phyloP scores from a whole-genome alignment of 2,113 vertebrate genomes.

The Oreotrochilus melanogaster region DNA sequence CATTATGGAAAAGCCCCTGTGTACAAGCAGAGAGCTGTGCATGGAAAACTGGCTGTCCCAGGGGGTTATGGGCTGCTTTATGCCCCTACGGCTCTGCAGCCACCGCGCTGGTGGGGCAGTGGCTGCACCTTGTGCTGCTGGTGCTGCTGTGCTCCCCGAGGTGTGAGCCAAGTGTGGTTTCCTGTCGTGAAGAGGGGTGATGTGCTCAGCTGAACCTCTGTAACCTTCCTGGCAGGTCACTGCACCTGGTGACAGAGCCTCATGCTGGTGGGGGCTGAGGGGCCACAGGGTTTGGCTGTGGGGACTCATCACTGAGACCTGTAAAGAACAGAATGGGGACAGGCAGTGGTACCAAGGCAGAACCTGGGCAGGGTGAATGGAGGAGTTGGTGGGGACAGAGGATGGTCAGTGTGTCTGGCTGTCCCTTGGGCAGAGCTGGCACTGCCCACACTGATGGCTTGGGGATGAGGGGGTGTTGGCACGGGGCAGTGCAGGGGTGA shows the following conservation, averaged over 20 bases:
- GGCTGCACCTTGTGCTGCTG: neutral
- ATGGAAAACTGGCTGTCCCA: rapidly evolving
- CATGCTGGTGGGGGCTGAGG: rapidly evolving
- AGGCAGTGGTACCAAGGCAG: rapidly evolving
- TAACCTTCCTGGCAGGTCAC: neutral
- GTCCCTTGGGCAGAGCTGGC: neutral
- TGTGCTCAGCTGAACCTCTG: neutral
- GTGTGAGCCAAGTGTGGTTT: neutral
- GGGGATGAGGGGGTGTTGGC: neutral
- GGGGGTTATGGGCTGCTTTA: neutral
- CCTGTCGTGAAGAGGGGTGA: neutral
- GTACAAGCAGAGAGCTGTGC: neutral
- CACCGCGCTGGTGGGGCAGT: rapidly evolving
- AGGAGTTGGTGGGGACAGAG: neutral
- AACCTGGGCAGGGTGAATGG: neutral
- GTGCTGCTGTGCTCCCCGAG: neutral
- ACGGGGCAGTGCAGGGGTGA: too few species aligned
- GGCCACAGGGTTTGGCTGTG: rapidly evolving
- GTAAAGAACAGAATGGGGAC: rapidly evolving
- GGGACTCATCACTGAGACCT: neutral
- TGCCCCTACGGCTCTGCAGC: neutral
- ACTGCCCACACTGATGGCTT: rapidly evolving
- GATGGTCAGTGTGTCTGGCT: too few species aligned
- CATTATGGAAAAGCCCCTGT: neutral
- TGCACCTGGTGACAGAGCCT: rapidly evolving